These are phyloP conservation scores for human (Homo sapiens) DNA, from an alignment of 2,113 vertebrate species.

Conservation along the genomic window GRCh38 chr14:32035501-32036000, in stretches of 20 bases:
- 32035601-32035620: slow-evolving; percentile 71
- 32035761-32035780: slow-evolving; percentile 75
- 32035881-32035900: slow-evolving; percentile 46
- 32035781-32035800: slow-evolving; percentile 73
- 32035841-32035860: slow-evolving; percentile 47
- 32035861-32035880: slow-evolving; percentile 55
- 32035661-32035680: slow-evolving; percentile 79
- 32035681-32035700: slow-evolving; percentile 76
- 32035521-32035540: neutral
- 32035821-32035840: slow-evolving; percentile 65
- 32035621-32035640: slow-evolving; percentile 76
- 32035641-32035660: slow-evolving; percentile 78
- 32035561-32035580: slow-evolving; percentile 66
- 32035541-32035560: slow-evolving; percentile 36
- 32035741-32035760: slow-evolving; percentile 74
- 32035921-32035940: slow-evolving; percentile 1
- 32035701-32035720: slow-evolving; percentile 79
- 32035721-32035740: slow-evolving; percentile 78
- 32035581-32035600: slow-evolving; percentile 48
- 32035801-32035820: slow-evolving; percentile 66
- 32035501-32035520: neutral
- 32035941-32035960: slow-evolving; percentile 9
- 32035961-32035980: neutral
- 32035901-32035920: neutral
- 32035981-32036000: neutral